phyloP scores from a whole-genome alignment of 2,113 vertebrate genomes.

The Mus musculus region DNA sequence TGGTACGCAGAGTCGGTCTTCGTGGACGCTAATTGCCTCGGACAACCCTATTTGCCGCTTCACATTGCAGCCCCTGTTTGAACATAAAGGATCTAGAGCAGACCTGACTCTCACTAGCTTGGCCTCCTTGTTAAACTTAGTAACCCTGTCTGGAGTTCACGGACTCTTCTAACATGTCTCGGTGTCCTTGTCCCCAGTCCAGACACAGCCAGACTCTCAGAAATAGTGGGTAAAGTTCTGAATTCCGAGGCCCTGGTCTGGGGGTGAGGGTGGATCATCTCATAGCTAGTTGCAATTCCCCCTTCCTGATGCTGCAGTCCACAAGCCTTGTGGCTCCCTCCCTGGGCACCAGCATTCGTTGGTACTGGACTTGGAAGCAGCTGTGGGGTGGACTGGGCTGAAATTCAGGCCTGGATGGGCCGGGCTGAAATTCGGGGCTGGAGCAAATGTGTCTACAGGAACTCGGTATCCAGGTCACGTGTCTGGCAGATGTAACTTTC shows the following conservation, averaged over 20 bases:
- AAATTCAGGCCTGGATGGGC: neutral
- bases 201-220: neutral
- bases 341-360: neutral
- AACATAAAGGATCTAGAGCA: neutral
- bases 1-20: no score
- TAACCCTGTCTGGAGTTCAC: neutral
- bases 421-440: neutral
- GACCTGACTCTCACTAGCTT: neutral
- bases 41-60: neutral
- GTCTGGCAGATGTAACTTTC: slow-evolving; percentile 57
- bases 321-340: neutral
- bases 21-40: neutral
- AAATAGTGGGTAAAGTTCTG: neutral
- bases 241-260: neutral
- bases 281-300: neutral
- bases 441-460: slow-evolving; percentile 22
- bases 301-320: neutral
- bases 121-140: neutral
- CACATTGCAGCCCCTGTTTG: neutral
- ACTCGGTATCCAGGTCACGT: fast-evolving
- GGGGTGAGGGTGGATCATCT: neutral
- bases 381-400: slow-evolving; percentile 17
- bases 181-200: neutral
- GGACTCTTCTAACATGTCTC: neutral
- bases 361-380: neutral